Evolutionary conservation across 1,140 invertebrate genomes (phyloP), one percentile per base, ranked within the genome.

Genomic region (Bombus impatiens): DNA sequence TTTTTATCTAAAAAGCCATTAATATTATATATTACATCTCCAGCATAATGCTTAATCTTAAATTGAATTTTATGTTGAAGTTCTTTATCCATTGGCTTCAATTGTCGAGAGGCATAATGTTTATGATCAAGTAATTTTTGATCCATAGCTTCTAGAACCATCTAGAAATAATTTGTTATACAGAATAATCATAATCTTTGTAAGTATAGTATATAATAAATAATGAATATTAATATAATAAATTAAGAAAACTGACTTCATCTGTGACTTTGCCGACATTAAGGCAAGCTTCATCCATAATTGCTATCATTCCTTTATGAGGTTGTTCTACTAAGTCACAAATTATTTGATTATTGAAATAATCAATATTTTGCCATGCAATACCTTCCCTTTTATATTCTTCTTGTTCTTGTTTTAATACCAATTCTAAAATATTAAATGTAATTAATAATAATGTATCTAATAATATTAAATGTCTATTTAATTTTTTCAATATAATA

Each of bases 1-100:
- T 99, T 99, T 95, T 99, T 99, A 93, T 99, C 98, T 92, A 99
- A 96, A 94, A 99, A 99, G 25, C 98, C 98, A 59, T 96, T 96
- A 59, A 99, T 97, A 87, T 96, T 97, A 95, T 99, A 99, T 37
- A 97, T 97, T 4, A 99, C 99, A 95, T 99, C 98, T n/a, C 99
- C 99, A 5, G 99, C 99, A 94, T 99, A 99, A 93, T 99, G 99
- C 42, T 96, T 97, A 87, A 98, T 98, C 83, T 97, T 96, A 94
- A 99, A 99, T 92, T 99, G 97, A 88, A 97, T 96, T 92, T 97
- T 97, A 93, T 98, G 98, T 89, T 97, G 96, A 10, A 98, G 93
- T 88, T 96, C 96, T 94, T 98, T 98, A 92, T 98, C 98, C 32
- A 96, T 96, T 9, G 98, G 97, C 88, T 97, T 97, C 78, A 98